A percentile compares a stretch with the other conserved stretches of the same genome.
Conservation (phyloP, 2,888 invertebrate species). For the Ophion ventricosus region DNA sequence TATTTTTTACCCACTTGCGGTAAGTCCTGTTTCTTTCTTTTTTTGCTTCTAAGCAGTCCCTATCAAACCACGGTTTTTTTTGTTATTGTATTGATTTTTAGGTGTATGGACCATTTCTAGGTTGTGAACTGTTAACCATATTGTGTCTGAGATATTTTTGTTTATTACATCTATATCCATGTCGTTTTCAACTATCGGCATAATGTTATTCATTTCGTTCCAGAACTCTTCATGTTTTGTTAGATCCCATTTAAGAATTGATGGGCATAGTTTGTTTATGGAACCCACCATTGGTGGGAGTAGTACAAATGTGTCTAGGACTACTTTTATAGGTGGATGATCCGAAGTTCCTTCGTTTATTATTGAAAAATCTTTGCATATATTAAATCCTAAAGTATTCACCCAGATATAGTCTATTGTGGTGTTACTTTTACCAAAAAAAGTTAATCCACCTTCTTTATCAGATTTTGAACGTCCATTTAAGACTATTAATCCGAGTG, state of each 20-base stretch:
- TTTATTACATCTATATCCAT: neutral
- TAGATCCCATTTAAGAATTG: slow-evolving; percentile 8
- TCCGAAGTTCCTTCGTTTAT: slow-evolving; percentile 27
- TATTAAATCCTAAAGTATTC: neutral
- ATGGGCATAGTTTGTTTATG: too few relatives aligned
- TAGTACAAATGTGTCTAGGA: too few relatives aligned
- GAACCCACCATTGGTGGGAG: too few relatives aligned
- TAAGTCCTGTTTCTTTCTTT: slow-evolving; percentile 4
- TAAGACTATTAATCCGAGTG: slow-evolving; percentile 9
- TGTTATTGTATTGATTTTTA: neutral
- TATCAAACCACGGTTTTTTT: slow-evolving; percentile 32
- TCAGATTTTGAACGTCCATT: slow-evolving; percentile 31
- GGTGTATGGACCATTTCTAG: slow-evolving; percentile 21
- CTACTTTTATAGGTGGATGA: slow-evolving; percentile 21
- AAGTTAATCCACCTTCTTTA: neutral
- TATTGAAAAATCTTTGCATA: slow-evolving; percentile 18
- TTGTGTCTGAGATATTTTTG: neutral
- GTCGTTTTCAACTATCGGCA: neutral
- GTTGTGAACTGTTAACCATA: neutral
- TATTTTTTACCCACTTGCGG: slow-evolving; percentile 14
- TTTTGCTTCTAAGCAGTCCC: neutral
- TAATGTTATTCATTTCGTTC: neutral
- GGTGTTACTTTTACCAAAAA: slow-evolving; percentile 10
- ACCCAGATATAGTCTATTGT: slow-evolving; percentile 21
- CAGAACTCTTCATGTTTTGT: neutral